Evolutionary conservation across 2,888 invertebrate species (phyloP), one percentile per base, ranked within the genome.

Genomic region (Epiblema foenella): DNA sequence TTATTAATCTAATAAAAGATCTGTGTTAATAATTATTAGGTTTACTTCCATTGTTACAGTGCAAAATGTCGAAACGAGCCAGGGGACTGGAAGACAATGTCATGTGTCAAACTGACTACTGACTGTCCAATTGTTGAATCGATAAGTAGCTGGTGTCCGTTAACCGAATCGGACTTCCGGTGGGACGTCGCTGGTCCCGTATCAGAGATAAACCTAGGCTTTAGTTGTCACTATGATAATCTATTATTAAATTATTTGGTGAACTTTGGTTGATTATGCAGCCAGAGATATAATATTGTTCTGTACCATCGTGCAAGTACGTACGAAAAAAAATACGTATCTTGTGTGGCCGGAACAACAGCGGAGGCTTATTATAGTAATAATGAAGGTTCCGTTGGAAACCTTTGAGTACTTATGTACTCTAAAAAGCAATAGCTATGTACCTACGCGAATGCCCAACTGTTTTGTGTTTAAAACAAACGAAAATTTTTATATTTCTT

Each of bases 51-150:
- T 64, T 15, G 24, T 64, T 64, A 52, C 63, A 39, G n/a, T 54
- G 52, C 18, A 20, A 63, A n/a, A 37, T 49, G 17, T 52, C 15
- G 20, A 39, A 20, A n/a, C 37, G 52, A 20, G 63, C 46, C 62
- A 12, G 49, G 71, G 67, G 66, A 74, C 75, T 76, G 78, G 76
- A 76, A 78, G 70, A 77, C 78, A 75, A 80, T 83, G 85, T 82
- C 85, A 83, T 80, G 77, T 83, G 87, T 87, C 88, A 85, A 84
- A 85, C 82, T 81, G 85, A 82, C 85, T 81, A 86, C 81, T 80
- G 84, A 82, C 85, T 81, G 83, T 85, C 83, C 83, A 78, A 84
- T 80, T 85, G 85, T 75, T 81, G 80, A 86, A 87, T 84, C 83
- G 85, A 86, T 85, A n/a, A n/a, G n/a, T n/a, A 79, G 87, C 79